Evolutionary conservation across 1,140 invertebrate species (phyloP).

Genomic region (Idris sp.): DNA sequence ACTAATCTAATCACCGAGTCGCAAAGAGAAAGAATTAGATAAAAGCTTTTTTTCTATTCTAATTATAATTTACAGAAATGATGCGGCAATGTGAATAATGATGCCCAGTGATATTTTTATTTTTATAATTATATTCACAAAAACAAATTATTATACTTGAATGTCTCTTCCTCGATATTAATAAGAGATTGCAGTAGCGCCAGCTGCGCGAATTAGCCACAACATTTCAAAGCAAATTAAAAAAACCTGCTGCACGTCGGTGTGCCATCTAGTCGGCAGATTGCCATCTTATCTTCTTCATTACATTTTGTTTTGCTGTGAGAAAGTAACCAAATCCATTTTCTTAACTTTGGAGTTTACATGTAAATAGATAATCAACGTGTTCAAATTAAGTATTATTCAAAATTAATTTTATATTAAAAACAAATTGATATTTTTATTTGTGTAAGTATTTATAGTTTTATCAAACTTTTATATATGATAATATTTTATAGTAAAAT

Average conservation of each 20-base stretch:
- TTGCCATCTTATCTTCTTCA: conserved; percentile 32
- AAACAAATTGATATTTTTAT: background rate
- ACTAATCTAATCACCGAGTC: conserved; percentile 41
- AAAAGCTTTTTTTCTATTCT: conserved; percentile 8
- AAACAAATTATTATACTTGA: conserved; percentile 14
- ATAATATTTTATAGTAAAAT: no score
- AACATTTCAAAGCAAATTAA: conserved; percentile 33
- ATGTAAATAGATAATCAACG: conserved; percentile 31
- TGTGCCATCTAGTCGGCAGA: conserved; percentile 28
- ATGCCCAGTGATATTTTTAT: conserved; percentile 8
- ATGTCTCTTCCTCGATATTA: conserved; percentile 23
- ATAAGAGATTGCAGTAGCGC: conserved; percentile 31
- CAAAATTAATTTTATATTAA: background rate
- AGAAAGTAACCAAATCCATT: conserved; percentile 3
- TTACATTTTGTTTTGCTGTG: conserved; percentile 20
- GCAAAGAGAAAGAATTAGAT: conserved; percentile 19
- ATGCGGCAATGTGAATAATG: background rate
- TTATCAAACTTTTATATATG: no score
- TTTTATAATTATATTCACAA: conserved; percentile 7
- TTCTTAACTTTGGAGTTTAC: conserved; percentile 13
- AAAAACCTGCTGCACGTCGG: conserved; percentile 25
- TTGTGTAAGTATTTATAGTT: no score
- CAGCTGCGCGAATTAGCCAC: conserved; percentile 36
- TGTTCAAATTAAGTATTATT: conserved; percentile 6
- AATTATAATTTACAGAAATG: conserved; percentile 2